Evolutionary conservation across 2,888 invertebrate species (phyloP).

Genomic region (Altica lythri): DNA sequence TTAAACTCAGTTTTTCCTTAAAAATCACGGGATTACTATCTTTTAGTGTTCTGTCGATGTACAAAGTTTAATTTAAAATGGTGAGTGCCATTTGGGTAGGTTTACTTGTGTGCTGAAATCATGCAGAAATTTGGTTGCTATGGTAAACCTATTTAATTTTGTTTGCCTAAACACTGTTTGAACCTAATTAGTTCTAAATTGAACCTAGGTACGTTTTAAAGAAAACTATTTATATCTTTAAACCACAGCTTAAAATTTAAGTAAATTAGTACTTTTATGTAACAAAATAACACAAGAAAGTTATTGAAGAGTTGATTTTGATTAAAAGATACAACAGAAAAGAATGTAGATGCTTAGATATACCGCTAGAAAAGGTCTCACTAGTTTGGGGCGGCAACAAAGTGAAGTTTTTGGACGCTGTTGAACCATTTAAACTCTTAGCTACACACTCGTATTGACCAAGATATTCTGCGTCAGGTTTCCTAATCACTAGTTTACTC

Average conservation of each 20-base stretch:
- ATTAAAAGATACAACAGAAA: constrained; percentile 7
- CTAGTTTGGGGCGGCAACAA: constrained; percentile 49
- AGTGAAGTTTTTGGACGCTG: constrained; percentile 51
- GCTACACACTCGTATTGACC: constrained; percentile 84
- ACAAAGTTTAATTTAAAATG: no score
- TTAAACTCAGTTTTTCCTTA: no score
- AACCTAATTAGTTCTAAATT: no score
- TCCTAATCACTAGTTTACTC: constrained; percentile 80
- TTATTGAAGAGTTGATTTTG: constrained; percentile 5
- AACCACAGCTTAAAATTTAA: neutral
- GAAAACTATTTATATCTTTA: neutral
- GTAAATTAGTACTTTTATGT: neutral
- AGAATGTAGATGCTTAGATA: constrained; percentile 29
- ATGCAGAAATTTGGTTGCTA: no score
- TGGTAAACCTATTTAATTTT: no score
- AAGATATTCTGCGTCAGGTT: constrained; percentile 70
- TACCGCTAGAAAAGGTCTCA: constrained; percentile 58
- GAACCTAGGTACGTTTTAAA: no score
- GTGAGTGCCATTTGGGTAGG: no score
- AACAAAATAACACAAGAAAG: neutral
- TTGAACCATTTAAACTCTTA: constrained; percentile 68
- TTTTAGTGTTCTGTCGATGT: no score
- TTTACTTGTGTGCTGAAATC: no score
- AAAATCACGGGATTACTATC: no score
- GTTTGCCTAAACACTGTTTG: no score